These are phyloP conservation scores for Capitulum mitella DNA, from an alignment of 2,888 invertebrate species.

Conservation along the genomic window DNA sequence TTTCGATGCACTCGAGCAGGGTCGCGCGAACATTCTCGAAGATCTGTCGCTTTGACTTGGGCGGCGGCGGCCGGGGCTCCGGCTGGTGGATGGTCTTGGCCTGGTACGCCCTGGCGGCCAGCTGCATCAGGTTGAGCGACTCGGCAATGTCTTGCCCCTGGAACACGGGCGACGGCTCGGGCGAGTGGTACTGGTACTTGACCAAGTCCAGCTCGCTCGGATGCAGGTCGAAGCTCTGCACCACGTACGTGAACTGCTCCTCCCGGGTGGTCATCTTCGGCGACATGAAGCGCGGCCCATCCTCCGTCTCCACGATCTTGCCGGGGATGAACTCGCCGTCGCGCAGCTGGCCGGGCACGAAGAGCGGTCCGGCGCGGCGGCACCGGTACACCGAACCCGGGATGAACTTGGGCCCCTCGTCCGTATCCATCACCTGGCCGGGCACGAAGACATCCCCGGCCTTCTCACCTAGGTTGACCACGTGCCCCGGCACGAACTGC, in stretches of 20 bases:
- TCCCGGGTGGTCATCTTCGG: not conserved
- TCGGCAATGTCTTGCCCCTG: conserved; percentile 6
- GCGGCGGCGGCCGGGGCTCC: not conserved
- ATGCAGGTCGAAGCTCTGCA: conserved; percentile 17
- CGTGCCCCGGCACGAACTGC: conserved; percentile 3
- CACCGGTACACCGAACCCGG: conserved; percentile 66
- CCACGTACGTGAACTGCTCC: not conserved
- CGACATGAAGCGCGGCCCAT: conserved; percentile 65
- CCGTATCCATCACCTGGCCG: conserved; percentile 61
- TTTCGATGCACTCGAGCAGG: not conserved
- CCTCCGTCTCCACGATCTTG: conserved; percentile 61
- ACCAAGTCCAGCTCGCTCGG: not conserved
- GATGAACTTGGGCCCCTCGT: conserved; percentile 62
- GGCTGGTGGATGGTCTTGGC: not conserved
- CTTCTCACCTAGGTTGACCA: conserved; percentile 3
- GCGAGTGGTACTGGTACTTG: conserved; percentile 13
- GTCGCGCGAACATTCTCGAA: conserved; percentile 4
- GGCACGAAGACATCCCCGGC: conserved; percentile 57
- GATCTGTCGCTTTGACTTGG: not conserved
- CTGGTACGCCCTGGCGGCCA: not conserved
- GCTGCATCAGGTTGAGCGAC: conserved; percentile 3
- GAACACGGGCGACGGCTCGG: conserved; percentile 11
- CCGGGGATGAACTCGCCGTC: conserved; percentile 62
- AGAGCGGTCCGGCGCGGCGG: conserved; percentile 55
- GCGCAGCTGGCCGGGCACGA: conserved; percentile 68